phyloP scores from a whole-genome alignment of 2,888 invertebrate genomes.

The Synergus itoensis region DNA sequence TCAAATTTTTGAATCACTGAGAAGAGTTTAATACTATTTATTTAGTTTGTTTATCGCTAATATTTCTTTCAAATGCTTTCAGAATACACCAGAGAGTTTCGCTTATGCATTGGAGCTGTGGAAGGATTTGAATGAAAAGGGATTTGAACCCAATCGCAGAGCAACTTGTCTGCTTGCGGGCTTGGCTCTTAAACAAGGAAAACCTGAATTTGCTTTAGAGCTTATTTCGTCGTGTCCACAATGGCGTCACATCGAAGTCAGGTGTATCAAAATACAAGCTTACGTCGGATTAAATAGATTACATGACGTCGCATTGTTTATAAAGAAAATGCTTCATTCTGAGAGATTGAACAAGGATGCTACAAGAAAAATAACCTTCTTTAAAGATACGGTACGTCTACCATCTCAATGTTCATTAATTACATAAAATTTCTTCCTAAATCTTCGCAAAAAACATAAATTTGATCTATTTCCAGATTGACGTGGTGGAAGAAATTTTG shows the following conservation, averaged over 20 bases:
- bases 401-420: background rate
- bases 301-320: background rate
- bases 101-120: conserved; percentile 83
- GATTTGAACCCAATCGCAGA: conserved; percentile 82
- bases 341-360: background rate
- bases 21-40: background rate
- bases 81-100: conserved; percentile 86
- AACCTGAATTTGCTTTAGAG: conserved; percentile 85
- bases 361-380: conserved; percentile 78
- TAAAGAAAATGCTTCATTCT: background rate
- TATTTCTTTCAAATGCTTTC: conserved; percentile 60
- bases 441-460: background rate
- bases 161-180: conserved; percentile 83
- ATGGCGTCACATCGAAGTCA: conserved; percentile 83
- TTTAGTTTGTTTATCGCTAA: background rate
- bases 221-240: conserved; percentile 80
- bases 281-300: conserved; percentile 81
- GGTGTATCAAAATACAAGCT: conserved; percentile 85
- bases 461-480: conserved; percentile 77
- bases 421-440: background rate
- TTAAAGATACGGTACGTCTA: conserved; percentile 81
- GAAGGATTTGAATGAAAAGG: conserved; percentile 80
- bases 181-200: conserved; percentile 84
- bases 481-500: conserved; percentile 78
- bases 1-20: too few relatives aligned